phyloP scores from a whole-genome alignment of 2,113 vertebrate genomes.

The Amblyornis subalaris region DNA sequence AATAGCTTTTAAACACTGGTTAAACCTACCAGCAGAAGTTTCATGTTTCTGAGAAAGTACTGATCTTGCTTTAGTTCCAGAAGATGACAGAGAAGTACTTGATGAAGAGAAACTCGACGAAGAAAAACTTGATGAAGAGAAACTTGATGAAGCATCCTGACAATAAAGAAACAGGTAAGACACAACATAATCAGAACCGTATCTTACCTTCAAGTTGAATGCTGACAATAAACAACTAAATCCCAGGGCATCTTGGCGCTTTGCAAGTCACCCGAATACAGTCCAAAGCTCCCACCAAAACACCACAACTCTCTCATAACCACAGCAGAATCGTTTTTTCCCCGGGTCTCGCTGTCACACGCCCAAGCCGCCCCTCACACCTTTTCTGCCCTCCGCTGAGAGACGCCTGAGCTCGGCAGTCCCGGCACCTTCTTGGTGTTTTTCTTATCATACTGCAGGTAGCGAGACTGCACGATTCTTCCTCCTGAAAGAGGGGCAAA shows the following conservation, averaged over 20 bases:
- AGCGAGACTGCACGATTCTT: constrained; percentile 57
- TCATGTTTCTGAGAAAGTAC: not conserved
- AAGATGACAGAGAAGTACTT: fast-evolving
- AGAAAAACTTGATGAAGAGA: not conserved
- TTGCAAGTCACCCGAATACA: not conserved
- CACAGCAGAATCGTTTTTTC: fast-evolving
- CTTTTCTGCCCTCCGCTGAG: not conserved
- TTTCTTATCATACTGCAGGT: constrained; percentile 49
- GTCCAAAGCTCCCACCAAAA: not conserved
- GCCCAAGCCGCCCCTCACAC: not conserved
- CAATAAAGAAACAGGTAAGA: not conserved
- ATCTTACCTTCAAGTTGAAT: not conserved
- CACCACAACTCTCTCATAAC: fast-evolving
- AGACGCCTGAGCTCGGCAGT: not conserved
- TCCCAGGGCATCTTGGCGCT: fast-evolving
- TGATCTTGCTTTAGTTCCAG: not conserved
- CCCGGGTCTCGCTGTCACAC: not conserved
- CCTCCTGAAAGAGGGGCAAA: not conserved
- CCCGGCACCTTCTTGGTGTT: not conserved
- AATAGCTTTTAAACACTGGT: not conserved
- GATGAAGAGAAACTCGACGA: not conserved
- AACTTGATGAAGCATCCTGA: not conserved
- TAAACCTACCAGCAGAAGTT: not conserved
- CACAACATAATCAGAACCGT: fast-evolving
- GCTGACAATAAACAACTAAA: not conserved